Evolutionary conservation across 2,113 vertebrate genomes (phyloP), one percentile per base, ranked within the genome.

Genomic region (Cynocephalus volans): DNA sequence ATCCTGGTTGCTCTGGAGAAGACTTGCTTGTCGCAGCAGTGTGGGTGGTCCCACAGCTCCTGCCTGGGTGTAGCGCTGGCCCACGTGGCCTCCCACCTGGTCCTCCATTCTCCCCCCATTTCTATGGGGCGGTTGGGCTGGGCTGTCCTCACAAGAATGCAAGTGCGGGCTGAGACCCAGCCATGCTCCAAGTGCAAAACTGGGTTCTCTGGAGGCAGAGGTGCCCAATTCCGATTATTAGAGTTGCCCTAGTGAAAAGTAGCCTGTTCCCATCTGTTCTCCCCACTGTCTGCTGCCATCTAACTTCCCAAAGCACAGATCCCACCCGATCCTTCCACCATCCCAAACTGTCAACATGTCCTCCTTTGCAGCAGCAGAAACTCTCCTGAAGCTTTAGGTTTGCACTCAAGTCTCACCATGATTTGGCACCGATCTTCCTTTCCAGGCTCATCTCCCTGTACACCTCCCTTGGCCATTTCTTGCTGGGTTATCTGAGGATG

Each of bases 401-500:
- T 48, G 1, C 1, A 0, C 83, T 62, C 3, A 50, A 45, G 76
- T 69, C 77, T 52, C n/a, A 2, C 62, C 14, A 0, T n/a, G 41
- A 56, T 19, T 7, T 76, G 28, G 24, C 70, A 76, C 76, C 4
- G 0, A 60, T 72, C 72, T 60, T 79, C 15, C 41, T 90, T 65
- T 85, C 54, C 45, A 69, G 60, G 69, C 17, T 72, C 28, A 0
- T 65, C 8, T 60, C 31, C 24, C 64, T 67, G 54, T 24, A 2
- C 4, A 10, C 36, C 5, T 54, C 48, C 26, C 65, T 52, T 65
- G 62, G 50, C 67, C 69, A 12, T 0, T 18, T 41, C 45, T 75
- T 17, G 0, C 1, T 58, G 65, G 50, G 2, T 88, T 28, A 28
- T 77, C n/a, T 36, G 4, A 95, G 33, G 54, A 52, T 3, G 26